These are phyloP conservation scores for Caenorhabditis brenneri DNA, from an alignment of 1,140 invertebrate species.

Conservation along the genomic window DNA sequence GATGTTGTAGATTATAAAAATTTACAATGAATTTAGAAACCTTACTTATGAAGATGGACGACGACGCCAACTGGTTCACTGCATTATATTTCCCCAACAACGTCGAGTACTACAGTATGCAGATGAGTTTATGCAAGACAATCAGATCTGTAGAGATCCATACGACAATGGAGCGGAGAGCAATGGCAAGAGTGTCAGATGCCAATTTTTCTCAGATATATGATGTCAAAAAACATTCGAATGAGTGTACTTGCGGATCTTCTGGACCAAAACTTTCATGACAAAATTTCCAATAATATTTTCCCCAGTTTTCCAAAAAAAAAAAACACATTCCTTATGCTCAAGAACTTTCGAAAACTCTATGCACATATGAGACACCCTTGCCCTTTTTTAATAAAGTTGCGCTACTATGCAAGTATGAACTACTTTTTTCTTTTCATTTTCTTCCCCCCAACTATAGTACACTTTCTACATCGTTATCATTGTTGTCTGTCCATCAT, in stretches of 20 bases:
- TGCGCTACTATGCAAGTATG: not conserved
- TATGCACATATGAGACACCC: not conserved
- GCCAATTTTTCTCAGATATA: not conserved
- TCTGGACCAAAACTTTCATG: not conserved
- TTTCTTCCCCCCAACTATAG: slow-evolving; percentile 4
- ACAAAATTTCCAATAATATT: too few relatives aligned
- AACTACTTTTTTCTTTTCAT: not conserved
- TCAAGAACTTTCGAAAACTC: too few relatives aligned
- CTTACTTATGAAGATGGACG: slow-evolving; percentile 10
- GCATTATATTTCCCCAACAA: not conserved
- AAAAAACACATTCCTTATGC: too few relatives aligned
- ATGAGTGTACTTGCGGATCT: not conserved
- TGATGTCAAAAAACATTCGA: not conserved
- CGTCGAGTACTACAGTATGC: not conserved
- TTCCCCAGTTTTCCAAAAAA: too few relatives aligned
- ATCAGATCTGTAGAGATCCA: not conserved
- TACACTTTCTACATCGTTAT: slow-evolving; percentile 5
- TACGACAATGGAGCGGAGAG: not conserved
- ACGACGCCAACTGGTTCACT: not conserved
- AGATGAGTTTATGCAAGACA: not conserved
- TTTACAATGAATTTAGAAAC: not conserved
- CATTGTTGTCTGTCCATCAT: not conserved
- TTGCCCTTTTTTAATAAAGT: not conserved
- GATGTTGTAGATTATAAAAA: too few relatives aligned
- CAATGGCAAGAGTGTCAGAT: not conserved